phyloP scores from a whole-genome alignment of 1,140 invertebrate species.

The Drosophila pectinifera region DNA sequence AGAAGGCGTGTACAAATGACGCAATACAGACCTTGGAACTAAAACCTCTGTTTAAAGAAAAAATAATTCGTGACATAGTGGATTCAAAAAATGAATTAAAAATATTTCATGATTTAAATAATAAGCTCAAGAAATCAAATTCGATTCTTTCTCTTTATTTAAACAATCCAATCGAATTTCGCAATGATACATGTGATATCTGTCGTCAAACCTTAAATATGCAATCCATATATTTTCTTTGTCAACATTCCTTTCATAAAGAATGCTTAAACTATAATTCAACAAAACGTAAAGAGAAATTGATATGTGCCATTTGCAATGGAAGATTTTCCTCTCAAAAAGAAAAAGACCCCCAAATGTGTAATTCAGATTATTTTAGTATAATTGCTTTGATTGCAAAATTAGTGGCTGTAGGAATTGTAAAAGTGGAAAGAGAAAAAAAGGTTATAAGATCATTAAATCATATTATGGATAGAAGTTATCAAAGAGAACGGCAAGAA shows the following conservation, averaged over 20 bases:
- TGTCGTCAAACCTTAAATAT: slow-evolving; percentile 51
- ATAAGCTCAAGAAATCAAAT: slow-evolving; percentile 21
- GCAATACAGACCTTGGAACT: slow-evolving; percentile 19
- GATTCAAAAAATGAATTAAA: slow-evolving; percentile 11
- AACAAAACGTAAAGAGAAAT: slow-evolving; percentile 5
- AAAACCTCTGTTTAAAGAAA: slow-evolving; percentile 43
- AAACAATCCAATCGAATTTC: slow-evolving; percentile 67
- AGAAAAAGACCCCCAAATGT: not conserved
- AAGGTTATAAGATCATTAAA: not conserved
- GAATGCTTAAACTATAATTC: slow-evolving; percentile 54
- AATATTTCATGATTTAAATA: slow-evolving; percentile 31
- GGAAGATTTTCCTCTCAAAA: not conserved
- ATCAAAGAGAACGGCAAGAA: not conserved
- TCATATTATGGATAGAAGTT: not conserved
- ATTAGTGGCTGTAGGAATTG: slow-evolving; percentile 29
- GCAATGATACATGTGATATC: slow-evolving; percentile 61
- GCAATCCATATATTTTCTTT: slow-evolving; percentile 64
- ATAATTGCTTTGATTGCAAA: slow-evolving; percentile 44
- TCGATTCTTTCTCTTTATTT: slow-evolving; percentile 31
- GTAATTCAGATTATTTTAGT: slow-evolving; percentile 2
- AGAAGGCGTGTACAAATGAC: slow-evolving; percentile 29
- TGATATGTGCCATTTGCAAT: slow-evolving; percentile 41
- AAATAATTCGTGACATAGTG: slow-evolving; percentile 3
- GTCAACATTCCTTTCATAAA: slow-evolving; percentile 71
- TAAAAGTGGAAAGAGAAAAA: slow-evolving; percentile 7